Base-by-base conservation (phyloP, 2,113 vertebrate species). In the Sylvilagus bachmani region DNA sequence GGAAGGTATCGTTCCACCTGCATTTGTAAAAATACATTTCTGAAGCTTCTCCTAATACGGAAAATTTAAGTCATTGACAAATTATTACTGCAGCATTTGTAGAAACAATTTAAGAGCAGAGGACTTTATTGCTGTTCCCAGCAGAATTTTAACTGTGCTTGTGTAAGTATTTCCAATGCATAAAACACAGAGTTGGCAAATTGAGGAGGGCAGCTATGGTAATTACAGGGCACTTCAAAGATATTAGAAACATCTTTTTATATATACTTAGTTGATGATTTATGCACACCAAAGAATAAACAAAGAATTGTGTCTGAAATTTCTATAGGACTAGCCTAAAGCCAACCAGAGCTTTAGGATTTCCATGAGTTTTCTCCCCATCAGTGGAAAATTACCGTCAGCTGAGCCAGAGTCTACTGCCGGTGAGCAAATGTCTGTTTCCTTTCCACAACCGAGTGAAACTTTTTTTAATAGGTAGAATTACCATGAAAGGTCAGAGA, bases 401-500 rank as follows among this genome's bases (percentile, higher is more conserved):
- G 17, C 95, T 88, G 66, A 90, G 66, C 78, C 38, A 49, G 77
- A 73, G 58, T 89, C 82, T 69, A 36, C 44, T 92, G 87, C 10
- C 96, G 62, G 17, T 92, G 90, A 90, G 93, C 85, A 92, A 95
- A 95, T 58, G 70, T 94, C 96, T 96, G 36, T 94, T 89, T 97
- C 70, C 82, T 95, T 96, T 86, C 82, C 70, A 92, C n/a, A 89
- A 88, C n/a, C 55, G 25, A 95, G 89, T 83, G 87, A 90, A 95
- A 95, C 86, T 69, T 82, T 93, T 96, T 95, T 96, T 91, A 93
- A 61, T 92, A 38, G 55, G 86, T 91, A 81, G 94, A 95, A 96
- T 94, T 88, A 93, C 95, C 69, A 89, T 79, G 84, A 97, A 97
- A 96, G 96, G 95, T 94, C 95, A 97, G 90, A 96, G 88, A 96